Base-by-base conservation (phyloP, 2,888 invertebrate genomes). In the Poecilus cupreus region DNA sequence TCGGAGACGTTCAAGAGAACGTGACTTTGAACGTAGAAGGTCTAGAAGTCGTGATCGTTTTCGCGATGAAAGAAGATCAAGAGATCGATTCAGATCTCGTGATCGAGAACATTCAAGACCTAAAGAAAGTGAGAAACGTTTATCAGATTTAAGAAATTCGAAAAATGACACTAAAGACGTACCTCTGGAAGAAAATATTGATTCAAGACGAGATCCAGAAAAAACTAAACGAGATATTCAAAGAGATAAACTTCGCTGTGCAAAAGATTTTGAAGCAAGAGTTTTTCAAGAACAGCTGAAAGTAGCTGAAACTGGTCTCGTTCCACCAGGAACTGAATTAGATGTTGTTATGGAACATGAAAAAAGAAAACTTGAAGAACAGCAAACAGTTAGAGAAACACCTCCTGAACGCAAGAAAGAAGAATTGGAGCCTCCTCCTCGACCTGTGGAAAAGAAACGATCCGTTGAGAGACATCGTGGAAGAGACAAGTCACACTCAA, bases 241-340 rank as follows among this genome's bases (percentile, higher is more conserved):
- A 81, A 85, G 85, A 70, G 88, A 90, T 83, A 90, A 90, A 84
- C 86, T 87, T 46, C 88, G 87, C 80, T 88, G 87, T 84, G 87
- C 87, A 6, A 88, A 89, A 83, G 87, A 88, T 82, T 86, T 87
- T 82, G 88, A 89, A 82, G 87, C 87, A 37, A 89, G 88, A 83
- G 85, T 88, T n/a, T 87, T 90, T 72, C 87, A 87, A 20, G 88
- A 89, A 83, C 88, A 88, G 81, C 83, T 89, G 16, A 86, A 86
- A 81, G 86, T 89, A 57, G 88, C 89, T n/a, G 89, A 90, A 85
- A 89, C 89, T 8, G 90, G 90, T 22, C 85, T 90, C 37, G 88
- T 90, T 5, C 90, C 90, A 8, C 90, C 90, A 11, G 90, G 90
- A 37, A 89, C 87, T 85, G 90, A 90, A 86, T 87, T 89, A 85